Percentiles rank a stretch among this genome's conserved stretches.
phyloP scores from a whole-genome alignment of 2,888 invertebrate genomes.

The Cephus nigrinus region DNA sequence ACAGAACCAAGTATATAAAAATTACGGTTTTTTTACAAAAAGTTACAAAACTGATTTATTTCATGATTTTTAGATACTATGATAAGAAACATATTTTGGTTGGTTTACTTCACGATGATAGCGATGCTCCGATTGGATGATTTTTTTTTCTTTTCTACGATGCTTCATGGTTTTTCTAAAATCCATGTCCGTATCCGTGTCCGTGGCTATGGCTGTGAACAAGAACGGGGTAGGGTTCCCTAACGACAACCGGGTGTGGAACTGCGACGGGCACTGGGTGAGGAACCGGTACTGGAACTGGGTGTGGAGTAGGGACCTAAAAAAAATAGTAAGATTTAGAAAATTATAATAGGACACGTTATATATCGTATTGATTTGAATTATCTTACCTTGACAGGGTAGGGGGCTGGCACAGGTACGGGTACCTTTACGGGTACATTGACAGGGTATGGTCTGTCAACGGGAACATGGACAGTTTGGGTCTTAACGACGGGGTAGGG shows the following conservation, averaged over 20 bases:
- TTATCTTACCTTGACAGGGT: slow-evolving; percentile 44
- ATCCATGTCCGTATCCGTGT: slow-evolving; percentile 28
- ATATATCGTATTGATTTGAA: slow-evolving; percentile 40
- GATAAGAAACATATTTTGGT: slow-evolving; percentile 45
- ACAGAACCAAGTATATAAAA: neutral
- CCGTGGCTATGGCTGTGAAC: slow-evolving; percentile 46
- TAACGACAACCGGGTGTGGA: slow-evolving; percentile 71
- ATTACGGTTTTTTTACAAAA: slow-evolving; percentile 47
- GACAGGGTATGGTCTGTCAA: slow-evolving; percentile 68
- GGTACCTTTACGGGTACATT: slow-evolving; percentile 70
- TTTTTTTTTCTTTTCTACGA: slow-evolving; percentile 7
- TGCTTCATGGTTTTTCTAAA: slow-evolving; percentile 3
- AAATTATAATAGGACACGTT: slow-evolving; percentile 26
- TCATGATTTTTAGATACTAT: slow-evolving; percentile 43
- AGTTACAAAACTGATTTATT: slow-evolving; percentile 58
- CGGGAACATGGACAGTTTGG: slow-evolving; percentile 65
- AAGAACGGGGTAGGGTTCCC: slow-evolving; percentile 56
- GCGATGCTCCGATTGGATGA: slow-evolving; percentile 30
- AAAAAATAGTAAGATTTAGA: slow-evolving; percentile 36
- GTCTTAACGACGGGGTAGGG: slow-evolving; percentile 66
- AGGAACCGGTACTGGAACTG: slow-evolving; percentile 70
- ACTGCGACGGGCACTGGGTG: slow-evolving; percentile 71
- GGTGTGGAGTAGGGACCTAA: slow-evolving; percentile 62
- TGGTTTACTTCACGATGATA: slow-evolving; percentile 43
- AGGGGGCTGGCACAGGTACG: slow-evolving; percentile 70